phyloP scores from a whole-genome alignment of 2,888 invertebrate genomes.

The Phorcus lineatus region DNA sequence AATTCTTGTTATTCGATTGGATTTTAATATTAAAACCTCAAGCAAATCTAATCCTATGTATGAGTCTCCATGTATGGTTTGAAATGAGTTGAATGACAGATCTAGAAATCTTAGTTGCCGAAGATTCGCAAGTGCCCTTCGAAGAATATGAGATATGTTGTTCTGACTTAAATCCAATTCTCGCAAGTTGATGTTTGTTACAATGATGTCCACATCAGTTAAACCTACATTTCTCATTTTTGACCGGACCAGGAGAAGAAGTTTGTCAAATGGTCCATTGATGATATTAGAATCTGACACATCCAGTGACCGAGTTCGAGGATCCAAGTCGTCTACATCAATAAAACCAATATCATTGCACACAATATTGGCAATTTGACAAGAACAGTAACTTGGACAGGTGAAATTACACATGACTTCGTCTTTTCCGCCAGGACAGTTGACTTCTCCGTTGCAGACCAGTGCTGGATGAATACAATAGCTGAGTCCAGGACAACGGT shows the following conservation, averaged over 20 bases:
- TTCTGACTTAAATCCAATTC: conserved; percentile 27
- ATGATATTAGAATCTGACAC: too few relatives aligned
- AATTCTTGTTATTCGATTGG: neutral
- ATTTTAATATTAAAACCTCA: neutral
- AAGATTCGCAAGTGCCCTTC: neutral
- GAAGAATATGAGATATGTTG: neutral
- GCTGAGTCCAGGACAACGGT: neutral
- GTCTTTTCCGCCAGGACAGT: conserved; percentile 25
- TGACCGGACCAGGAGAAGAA: too few relatives aligned
- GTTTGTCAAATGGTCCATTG: neutral
- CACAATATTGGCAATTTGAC: neutral
- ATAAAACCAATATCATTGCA: neutral
- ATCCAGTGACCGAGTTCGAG: too few relatives aligned
- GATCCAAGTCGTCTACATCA: too few relatives aligned
- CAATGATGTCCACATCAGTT: neutral
- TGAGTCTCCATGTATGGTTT: neutral
- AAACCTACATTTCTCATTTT: too few relatives aligned
- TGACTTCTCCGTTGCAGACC: conserved; percentile 5
- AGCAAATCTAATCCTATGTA: neutral
- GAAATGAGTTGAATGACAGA: neutral
- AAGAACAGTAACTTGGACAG: conserved; percentile 13
- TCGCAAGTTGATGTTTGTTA: neutral
- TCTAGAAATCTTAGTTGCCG: neutral
- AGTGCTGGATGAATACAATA: neutral
- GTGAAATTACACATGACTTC: conserved; percentile 13